phyloP scores from a whole-genome alignment of 2,888 invertebrate species.

The Macrosiphum euphorbiae region DNA sequence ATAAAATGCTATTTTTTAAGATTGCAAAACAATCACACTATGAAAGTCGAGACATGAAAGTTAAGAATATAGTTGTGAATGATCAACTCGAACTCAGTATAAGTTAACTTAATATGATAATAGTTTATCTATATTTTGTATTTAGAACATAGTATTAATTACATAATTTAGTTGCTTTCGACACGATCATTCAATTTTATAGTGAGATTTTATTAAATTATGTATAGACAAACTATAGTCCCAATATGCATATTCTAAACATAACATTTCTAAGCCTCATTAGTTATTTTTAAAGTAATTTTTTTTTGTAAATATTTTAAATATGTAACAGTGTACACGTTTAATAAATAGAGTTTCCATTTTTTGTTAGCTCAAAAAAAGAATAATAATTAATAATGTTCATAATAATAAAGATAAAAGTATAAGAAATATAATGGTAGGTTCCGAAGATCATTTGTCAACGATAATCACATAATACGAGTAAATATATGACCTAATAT shows the following conservation, averaged over 20 bases:
- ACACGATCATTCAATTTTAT: background rate
- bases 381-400: background rate
- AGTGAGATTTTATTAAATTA: background rate
- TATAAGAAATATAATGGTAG: background rate
- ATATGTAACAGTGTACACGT: background rate
- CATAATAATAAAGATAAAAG: background rate
- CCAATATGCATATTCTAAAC: background rate
- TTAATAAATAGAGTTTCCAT: background rate
- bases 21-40: background rate
- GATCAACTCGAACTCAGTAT: background rate
- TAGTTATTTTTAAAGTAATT: background rate
- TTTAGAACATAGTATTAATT: background rate
- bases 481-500: background rate
- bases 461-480: background rate
- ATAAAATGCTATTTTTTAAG: background rate
- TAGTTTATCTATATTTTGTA: background rate
- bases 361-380: background rate
- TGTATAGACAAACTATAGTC: background rate
- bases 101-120: background rate
- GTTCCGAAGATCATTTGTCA: background rate
- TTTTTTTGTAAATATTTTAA: background rate
- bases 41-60: background rate
- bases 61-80: background rate
- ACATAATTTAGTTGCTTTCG: background rate
- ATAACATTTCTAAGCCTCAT: too few relatives aligned